Base-by-base conservation (phyloP, 2,888 invertebrate species). In the Acanthosepion esculentum region DNA sequence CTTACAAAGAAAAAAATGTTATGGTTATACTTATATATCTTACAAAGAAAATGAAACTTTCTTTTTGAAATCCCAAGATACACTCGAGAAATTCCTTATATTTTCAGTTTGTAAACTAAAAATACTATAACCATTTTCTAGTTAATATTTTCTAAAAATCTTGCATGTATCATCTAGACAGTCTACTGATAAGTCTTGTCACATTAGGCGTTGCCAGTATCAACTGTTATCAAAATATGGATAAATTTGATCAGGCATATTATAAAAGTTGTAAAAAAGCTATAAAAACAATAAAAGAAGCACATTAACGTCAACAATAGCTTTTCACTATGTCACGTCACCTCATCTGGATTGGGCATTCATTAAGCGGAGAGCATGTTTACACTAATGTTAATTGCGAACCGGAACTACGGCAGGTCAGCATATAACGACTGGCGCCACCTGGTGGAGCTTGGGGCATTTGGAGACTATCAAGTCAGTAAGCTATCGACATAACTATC, bases 361-460 rank as follows among this genome's bases (percentile, higher is more conserved):
- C 78, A 78, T 78, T 78, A 78, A 78, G 78, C n/a, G n/a, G 33
- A 33, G n/a, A 78, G n/a, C 5, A n/a, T 78, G 78, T 78, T 78
- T 78, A 78, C 78, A 78, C n/a, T 15, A n/a, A 78, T 78, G n/a
- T 78, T 78, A 78, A 78, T 78, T 78, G 78, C n/a, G 78, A 78
- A n/a, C 0, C 78, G 78, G 78, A 78, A 78, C 78, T n/a, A n/a
- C 78, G 78, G n/a, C 78, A 78, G n/a, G 78, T 78, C 78, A 78
- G 78, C n/a, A n/a, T 78, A n/a, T 15, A n/a, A 78, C 78, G n/a
- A 78, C 78, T 78, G 78, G 78, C 78, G 78, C 78, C 78, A 78
- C 78, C 78, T 78, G 78, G 78, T 33, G n/a, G 78, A 78, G 78
- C 78, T 78, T 78, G 78, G 78, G 78, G 78, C 78, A 78, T 78